phyloP scores from a whole-genome alignment of 2,888 invertebrate genomes.

The Thumatha senex region DNA sequence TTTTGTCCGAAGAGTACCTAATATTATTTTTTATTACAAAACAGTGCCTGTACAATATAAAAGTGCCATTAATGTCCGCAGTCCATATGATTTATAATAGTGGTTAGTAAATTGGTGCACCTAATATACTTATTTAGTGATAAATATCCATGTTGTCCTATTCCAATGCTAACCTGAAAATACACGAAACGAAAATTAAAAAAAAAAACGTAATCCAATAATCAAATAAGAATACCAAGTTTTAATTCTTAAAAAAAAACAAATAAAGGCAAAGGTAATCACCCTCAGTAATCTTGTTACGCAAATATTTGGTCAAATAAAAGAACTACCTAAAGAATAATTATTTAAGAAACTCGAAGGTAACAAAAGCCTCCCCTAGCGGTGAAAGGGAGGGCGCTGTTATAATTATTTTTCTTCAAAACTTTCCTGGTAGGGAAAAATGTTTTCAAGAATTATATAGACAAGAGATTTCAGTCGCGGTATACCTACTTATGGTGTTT shows the following conservation, averaged over 20 bases:
- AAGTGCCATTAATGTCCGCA: too few species aligned
- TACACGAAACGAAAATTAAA: background rate
- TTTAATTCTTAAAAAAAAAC: conserved; percentile 16
- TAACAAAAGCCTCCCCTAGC: conserved; percentile 44
- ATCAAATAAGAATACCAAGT: background rate
- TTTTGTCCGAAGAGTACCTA: too few species aligned
- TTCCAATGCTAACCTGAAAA: background rate
- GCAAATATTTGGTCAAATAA: conserved; percentile 68
- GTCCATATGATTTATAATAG: too few species aligned
- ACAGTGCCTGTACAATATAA: too few species aligned
- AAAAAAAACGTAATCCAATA: background rate
- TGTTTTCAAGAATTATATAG: conserved; percentile 32
- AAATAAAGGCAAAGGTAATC: conserved; percentile 61
- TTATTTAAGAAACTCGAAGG: conserved; percentile 67
- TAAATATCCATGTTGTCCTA: background rate
- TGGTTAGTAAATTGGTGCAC: too few species aligned
- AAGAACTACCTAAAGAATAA: conserved; percentile 49
- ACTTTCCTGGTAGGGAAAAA: conserved; percentile 62
- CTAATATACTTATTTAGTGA: too few species aligned
- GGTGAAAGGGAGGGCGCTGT: conserved; percentile 60
- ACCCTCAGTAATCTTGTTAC: conserved; percentile 68
- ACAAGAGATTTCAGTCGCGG: conserved; percentile 21
- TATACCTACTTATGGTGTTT: background rate
- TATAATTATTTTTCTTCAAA: conserved; percentile 79
- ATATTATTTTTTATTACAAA: too few species aligned